phyloP scores from a whole-genome alignment of 2,113 vertebrate species.

The Erythrolamprus reginae region DNA sequence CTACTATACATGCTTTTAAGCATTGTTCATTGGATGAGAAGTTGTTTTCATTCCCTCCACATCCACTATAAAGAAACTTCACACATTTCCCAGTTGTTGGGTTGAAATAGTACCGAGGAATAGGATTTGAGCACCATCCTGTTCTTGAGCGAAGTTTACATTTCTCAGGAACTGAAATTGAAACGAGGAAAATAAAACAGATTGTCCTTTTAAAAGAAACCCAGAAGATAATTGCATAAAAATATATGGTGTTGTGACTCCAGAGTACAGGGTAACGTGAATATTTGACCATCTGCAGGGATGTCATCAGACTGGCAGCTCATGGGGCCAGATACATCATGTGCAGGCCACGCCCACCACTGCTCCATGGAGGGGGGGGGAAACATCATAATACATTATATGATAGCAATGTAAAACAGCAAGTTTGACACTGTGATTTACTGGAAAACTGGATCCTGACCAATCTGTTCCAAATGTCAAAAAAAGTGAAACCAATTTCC shows the following conservation, averaged over 20 bases:
- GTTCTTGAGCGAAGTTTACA: background rate
- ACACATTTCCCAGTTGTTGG: rapidly evolving
- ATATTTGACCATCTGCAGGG: background rate
- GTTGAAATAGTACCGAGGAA: background rate
- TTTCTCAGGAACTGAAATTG: background rate
- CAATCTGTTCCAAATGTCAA: background rate
- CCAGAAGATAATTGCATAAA: background rate
- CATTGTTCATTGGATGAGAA: background rate
- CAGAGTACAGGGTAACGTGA: background rate
- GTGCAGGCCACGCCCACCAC: too few relatives aligned
- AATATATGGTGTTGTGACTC: background rate
- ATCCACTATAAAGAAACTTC: background rate
- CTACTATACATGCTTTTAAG: too few relatives aligned
- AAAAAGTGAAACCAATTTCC: background rate
- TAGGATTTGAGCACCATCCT: background rate
- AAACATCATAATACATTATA: too few relatives aligned
- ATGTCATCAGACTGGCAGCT: too few relatives aligned
- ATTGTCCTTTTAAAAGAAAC: background rate
- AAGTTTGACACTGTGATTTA: background rate
- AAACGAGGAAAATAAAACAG: background rate
- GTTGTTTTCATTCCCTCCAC: background rate
- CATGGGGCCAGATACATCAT: too few relatives aligned
- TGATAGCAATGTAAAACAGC: too few relatives aligned
- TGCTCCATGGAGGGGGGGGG: too few relatives aligned
- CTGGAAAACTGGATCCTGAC: background rate